Conservation (phyloP, 64 coral and sea anemone genomes). For the Stylophora pistillata region DNA sequence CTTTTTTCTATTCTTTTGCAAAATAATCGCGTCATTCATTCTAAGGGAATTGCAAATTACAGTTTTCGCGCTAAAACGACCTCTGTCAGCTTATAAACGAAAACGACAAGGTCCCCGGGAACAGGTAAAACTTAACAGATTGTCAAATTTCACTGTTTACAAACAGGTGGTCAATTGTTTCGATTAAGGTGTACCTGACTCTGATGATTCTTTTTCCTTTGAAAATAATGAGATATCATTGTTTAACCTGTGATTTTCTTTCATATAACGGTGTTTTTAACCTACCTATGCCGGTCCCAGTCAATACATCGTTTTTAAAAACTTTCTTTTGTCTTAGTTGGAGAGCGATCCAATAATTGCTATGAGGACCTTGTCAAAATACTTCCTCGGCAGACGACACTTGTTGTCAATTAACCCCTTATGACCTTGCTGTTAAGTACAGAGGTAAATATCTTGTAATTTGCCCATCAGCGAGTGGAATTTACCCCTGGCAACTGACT, state of each 20-base stretch:
- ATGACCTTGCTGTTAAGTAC: neutral
- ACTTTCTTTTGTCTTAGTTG: neutral
- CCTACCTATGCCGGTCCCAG: too few species aligned
- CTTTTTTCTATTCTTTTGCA: too few species aligned
- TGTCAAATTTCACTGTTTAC: slow-evolving; percentile 30
- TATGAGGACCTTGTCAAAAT: slow-evolving; percentile 25
- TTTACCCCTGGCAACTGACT: neutral
- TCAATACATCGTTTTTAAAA: neutral
- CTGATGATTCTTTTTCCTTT: neutral
- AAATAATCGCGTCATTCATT: too few species aligned
- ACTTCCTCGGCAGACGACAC: neutral
- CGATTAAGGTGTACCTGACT: neutral
- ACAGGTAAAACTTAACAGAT: slow-evolving; percentile 9
- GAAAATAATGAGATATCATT: neutral
- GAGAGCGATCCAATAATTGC: neutral
- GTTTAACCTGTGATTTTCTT: neutral
- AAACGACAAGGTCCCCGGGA: neutral
- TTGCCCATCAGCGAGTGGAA: neutral
- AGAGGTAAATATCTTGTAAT: neutral
- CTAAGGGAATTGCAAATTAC: neutral
- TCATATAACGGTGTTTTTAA: neutral
- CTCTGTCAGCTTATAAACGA: neutral
- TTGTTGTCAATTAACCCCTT: neutral
- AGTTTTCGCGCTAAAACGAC: neutral
- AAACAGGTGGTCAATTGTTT: slow-evolving; percentile 34